These are phyloP conservation scores for Diploscapter pachys DNA, from an alignment of 1,140 invertebrate genomes.

Conservation along the genomic window DNA sequence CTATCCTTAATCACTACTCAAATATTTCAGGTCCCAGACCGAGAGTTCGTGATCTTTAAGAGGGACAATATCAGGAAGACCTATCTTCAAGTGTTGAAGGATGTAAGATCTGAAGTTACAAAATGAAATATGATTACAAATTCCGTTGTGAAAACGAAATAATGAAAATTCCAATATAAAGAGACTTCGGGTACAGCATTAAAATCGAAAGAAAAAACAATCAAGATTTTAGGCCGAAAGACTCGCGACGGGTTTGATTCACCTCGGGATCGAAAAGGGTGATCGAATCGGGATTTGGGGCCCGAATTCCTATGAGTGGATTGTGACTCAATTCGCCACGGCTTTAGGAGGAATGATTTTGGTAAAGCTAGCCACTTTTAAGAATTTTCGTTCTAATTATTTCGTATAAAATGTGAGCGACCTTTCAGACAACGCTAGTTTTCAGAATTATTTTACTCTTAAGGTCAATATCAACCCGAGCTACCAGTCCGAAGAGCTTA, in stretches of 20 bases:
- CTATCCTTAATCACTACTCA: background rate
- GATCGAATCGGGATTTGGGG: conserved; percentile 84
- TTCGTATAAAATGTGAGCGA: too few species aligned
- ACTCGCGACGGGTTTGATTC: conserved; percentile 75
- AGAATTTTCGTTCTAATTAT: background rate
- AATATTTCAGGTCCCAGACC: conserved; percentile 44
- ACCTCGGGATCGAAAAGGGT: conserved; percentile 73
- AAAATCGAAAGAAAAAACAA: background rate
- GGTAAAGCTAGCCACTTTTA: conserved; percentile 55
- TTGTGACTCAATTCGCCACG: conserved; percentile 73
- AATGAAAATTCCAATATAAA: conserved; percentile 2
- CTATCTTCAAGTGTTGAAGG: conserved; percentile 47
- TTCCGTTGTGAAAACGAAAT: background rate
- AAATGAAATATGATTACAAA: background rate
- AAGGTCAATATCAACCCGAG: conserved; percentile 76
- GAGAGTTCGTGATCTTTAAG: conserved; percentile 55
- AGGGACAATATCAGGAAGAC: conserved; percentile 52
- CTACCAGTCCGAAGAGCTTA: conserved; percentile 74
- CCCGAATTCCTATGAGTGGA: conserved; percentile 80
- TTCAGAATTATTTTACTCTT: background rate
- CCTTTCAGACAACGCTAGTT: too few species aligned
- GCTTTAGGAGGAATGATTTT: conserved; percentile 76
- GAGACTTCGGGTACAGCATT: background rate
- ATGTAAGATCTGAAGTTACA: conserved; percentile 36
- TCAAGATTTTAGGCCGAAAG: conserved; percentile 67